A percentile compares a stretch with the other conserved stretches of the same genome.
These are phyloP conservation scores for Hydrolagus affinis DNA, from an alignment of 2,113 vertebrate species.

Conservation along the genomic window DNA sequence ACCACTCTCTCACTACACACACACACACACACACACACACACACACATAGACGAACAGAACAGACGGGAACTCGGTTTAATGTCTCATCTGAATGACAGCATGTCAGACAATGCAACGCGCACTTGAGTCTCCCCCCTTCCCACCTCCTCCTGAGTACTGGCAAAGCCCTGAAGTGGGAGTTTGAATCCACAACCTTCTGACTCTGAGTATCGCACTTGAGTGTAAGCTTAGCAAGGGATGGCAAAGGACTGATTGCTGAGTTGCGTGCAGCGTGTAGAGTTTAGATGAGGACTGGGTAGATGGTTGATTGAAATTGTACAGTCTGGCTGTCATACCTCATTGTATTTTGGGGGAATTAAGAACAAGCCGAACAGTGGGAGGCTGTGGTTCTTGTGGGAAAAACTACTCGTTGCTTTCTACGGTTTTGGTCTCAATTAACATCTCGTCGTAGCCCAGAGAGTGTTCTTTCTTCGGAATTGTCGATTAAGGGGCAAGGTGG, in stretches of 20 bases:
- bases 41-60: too few species aligned
- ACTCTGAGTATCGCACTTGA: too few species aligned
- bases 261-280: slow-evolving; percentile 1
- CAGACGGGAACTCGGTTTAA: too few species aligned
- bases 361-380: neutral
- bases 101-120: too few species aligned
- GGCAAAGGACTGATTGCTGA: neutral
- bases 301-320: neutral
- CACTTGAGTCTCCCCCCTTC: too few species aligned
- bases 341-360: slow-evolving; percentile 12
- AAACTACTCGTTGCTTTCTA: neutral
- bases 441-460: neutral
- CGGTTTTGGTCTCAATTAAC: neutral
- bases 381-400: slow-evolving; percentile 10
- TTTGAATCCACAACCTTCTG: too few species aligned
- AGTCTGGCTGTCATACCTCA: neutral
- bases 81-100: too few species aligned
- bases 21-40: too few species aligned
- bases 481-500: neutral
- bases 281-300: neutral
- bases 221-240: neutral
- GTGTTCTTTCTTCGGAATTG: neutral
- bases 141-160: too few species aligned
- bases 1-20: too few species aligned
- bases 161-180: too few species aligned